Evolutionary conservation across 2,888 invertebrate species (phyloP).

Genomic region (Eulithis testata): DNA sequence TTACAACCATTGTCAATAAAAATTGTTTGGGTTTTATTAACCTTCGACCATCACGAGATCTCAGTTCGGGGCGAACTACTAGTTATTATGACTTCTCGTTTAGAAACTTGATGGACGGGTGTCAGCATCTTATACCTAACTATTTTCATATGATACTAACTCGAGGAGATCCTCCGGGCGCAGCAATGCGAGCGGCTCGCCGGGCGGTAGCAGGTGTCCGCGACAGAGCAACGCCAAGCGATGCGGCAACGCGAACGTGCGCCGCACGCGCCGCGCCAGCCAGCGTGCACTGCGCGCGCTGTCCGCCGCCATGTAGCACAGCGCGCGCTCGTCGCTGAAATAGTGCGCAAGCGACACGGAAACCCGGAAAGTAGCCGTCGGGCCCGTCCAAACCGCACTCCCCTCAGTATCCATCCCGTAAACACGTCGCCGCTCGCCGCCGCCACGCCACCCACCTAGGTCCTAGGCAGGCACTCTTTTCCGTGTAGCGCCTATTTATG

Average conservation of each 20-base stretch:
- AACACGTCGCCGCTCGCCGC: too few species aligned
- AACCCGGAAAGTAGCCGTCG: conserved; percentile 55
- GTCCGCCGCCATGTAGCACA: conserved; percentile 43
- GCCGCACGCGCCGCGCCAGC: conserved; percentile 59
- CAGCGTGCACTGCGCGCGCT: conserved; percentile 52
- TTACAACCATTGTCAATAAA: too few species aligned
- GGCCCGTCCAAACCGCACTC: conserved; percentile 19
- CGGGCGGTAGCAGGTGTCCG: conserved; percentile 65
- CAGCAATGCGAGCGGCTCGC: conserved; percentile 64
- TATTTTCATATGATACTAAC: conserved; percentile 50
- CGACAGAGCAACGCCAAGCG: conserved; percentile 46
- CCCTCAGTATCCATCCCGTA: background rate
- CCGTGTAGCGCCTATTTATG: too few species aligned
- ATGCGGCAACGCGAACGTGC: conserved; percentile 51
- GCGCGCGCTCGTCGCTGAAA: conserved; percentile 59
- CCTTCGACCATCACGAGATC: too few species aligned
- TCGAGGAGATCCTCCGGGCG: conserved; percentile 57
- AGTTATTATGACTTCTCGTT: background rate
- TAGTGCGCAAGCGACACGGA: conserved; percentile 57
- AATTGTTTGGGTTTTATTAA: too few species aligned
- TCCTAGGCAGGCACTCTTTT: too few species aligned
- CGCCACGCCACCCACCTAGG: too few species aligned
- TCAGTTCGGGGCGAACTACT: too few species aligned
- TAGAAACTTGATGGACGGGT: too few species aligned
- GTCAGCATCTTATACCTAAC: too few species aligned